A percentile compares a stretch with the other conserved stretches of the same genome.
Conservation (phyloP, 2,888 invertebrate species). For the Coenonympha arcania region DNA sequence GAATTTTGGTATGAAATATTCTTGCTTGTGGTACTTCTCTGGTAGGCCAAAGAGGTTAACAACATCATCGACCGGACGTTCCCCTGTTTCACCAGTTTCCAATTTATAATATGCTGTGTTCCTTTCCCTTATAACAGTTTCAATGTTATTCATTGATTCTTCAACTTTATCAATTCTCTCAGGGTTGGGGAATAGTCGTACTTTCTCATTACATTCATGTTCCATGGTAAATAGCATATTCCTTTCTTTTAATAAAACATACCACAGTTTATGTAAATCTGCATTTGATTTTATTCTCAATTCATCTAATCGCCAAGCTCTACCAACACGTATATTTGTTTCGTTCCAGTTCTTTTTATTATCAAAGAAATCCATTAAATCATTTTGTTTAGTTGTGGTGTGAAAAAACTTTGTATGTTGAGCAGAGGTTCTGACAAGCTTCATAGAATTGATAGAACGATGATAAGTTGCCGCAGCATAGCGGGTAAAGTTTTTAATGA, state of each 20-base stretch:
- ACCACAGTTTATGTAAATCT: slow-evolving; percentile 98
- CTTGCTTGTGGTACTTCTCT: slow-evolving; percentile 71
- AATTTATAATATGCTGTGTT: slow-evolving; percentile 91
- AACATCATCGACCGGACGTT: slow-evolving; percentile 78
- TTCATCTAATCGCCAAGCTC: slow-evolving; percentile 92
- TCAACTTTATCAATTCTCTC: slow-evolving; percentile 95
- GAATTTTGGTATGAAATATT: slow-evolving; percentile 78
- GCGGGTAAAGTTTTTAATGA: slow-evolving; percentile 33
- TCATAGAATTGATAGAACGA: slow-evolving; percentile 37
- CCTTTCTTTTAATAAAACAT: slow-evolving; percentile 89
- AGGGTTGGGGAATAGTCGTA: slow-evolving; percentile 87
- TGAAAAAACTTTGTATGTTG: slow-evolving; percentile 35
- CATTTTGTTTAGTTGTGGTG: slow-evolving; percentile 55
- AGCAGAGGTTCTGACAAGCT: slow-evolving; percentile 24
- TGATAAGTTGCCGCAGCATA: slow-evolving; percentile 33
- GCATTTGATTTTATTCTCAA: slow-evolving; percentile 94
- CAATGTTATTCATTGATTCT: slow-evolving; percentile 95
- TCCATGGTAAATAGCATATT: slow-evolving; percentile 99
- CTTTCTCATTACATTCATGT: slow-evolving; percentile 80
- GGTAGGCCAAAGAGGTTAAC: slow-evolving; percentile 76
- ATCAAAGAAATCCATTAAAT: slow-evolving; percentile 93
- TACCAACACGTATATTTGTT: slow-evolving; percentile 82
- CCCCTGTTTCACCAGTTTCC: slow-evolving; percentile 91
- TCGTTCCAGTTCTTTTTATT: slow-evolving; percentile 87
- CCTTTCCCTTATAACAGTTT: slow-evolving; percentile 91